Evolutionary conservation across 2,888 invertebrate genomes (phyloP).

Genomic region (Pseudanteris insignis): DNA sequence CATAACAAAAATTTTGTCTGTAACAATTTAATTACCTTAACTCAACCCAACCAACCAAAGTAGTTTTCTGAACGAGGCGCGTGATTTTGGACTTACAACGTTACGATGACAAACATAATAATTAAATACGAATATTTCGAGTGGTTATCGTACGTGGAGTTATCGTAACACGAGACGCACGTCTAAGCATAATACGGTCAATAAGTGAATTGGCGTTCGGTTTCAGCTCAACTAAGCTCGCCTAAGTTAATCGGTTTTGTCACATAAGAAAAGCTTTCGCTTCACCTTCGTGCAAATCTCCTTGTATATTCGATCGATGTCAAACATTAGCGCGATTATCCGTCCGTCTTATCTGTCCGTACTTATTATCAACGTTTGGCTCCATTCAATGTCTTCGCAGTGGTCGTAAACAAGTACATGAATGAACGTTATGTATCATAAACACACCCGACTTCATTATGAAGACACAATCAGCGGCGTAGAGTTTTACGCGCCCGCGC

Average conservation of each 20-base stretch:
- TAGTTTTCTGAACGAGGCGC: no score
- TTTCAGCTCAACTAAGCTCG: no score
- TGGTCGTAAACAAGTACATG: constrained; percentile 9
- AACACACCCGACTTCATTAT: background rate
- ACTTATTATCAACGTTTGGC: constrained; percentile 14
- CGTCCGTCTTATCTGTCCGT: constrained; percentile 18
- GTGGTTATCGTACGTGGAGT: constrained; percentile 9
- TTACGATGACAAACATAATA: constrained; percentile 14
- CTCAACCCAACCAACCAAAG: no score
- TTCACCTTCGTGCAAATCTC: no score
- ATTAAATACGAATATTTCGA: constrained; percentile 16
- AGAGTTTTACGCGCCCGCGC: no score
- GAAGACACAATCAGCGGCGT: no score
- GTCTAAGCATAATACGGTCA: background rate
- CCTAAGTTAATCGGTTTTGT: no score
- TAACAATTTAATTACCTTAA: no score
- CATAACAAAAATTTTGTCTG: no score
- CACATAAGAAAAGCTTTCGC: no score
- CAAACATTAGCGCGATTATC: background rate
- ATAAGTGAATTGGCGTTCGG: no score
- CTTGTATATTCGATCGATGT: background rate
- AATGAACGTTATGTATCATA: constrained; percentile 19
- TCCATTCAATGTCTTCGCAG: constrained; percentile 17
- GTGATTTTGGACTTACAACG: no score
- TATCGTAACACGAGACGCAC: constrained; percentile 5